These are phyloP conservation scores for Drosophila ochracea DNA, from an alignment of 2,888 invertebrate species.

Conservation along the genomic window DNA sequence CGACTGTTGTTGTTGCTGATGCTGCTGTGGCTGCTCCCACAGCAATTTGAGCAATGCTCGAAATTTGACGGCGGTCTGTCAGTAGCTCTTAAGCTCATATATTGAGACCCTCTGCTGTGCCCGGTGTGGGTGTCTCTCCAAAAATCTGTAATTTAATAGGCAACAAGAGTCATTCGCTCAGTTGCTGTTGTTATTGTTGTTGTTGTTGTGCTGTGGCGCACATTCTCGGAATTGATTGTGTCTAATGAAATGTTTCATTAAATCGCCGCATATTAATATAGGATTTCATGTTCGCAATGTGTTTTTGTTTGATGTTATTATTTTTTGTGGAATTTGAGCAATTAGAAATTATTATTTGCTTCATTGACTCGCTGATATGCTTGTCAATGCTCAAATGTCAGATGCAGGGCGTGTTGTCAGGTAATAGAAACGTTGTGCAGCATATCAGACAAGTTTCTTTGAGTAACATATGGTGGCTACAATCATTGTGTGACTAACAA, in stretches of 20 bases:
- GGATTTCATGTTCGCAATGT: slow-evolving; percentile 57
- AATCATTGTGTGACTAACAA: slow-evolving; percentile 21
- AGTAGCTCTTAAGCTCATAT: slow-evolving; percentile 53
- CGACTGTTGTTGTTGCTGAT: slow-evolving; percentile 34
- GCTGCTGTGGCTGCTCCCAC: slow-evolving; percentile 50
- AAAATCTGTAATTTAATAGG: slow-evolving; percentile 71
- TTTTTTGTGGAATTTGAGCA: slow-evolving; percentile 71
- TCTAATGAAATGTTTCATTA: slow-evolving; percentile 75
- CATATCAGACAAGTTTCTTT: neutral
- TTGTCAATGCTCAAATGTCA: slow-evolving; percentile 34
- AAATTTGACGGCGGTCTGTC: slow-evolving; percentile 75
- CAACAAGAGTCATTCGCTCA: slow-evolving; percentile 27
- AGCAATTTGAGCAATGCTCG: slow-evolving; percentile 65
- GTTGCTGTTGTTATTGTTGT: slow-evolving; percentile 23
- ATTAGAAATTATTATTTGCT: slow-evolving; percentile 78
- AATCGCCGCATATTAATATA: slow-evolving; percentile 62
- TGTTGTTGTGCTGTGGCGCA: slow-evolving; percentile 39
- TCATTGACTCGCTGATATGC: slow-evolving; percentile 42
- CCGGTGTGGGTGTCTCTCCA: slow-evolving; percentile 33
- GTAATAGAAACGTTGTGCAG: neutral
- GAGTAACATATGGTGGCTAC: slow-evolving; percentile 13
- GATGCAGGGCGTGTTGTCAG: slow-evolving; percentile 9
- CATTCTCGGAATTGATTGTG: slow-evolving; percentile 76
- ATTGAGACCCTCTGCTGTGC: slow-evolving; percentile 40
- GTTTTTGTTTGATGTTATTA: slow-evolving; percentile 17